Evolutionary conservation across 2,113 vertebrate species (phyloP), one percentile per base, ranked within the genome.

Genomic region (Saccopteryx leptura): DNA sequence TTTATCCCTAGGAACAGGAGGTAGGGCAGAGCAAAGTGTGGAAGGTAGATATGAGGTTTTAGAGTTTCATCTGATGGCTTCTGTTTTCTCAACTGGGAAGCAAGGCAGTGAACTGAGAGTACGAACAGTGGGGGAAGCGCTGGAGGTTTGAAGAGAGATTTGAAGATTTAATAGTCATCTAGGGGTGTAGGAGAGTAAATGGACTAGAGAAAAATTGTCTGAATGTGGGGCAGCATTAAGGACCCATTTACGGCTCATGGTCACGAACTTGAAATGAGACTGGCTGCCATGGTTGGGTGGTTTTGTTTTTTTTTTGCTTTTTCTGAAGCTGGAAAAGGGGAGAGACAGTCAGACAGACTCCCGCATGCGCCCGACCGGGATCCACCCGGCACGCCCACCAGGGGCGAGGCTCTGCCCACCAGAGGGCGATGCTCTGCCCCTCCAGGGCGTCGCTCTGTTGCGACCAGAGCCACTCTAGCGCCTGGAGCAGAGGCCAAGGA

Each of bases 31-130:
- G 10, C 80, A 60, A 72, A 60, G 48, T 9, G 10, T 58, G n/a
- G 7, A 14, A 82, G 54, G 54, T 33, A 21, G 13, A 56, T 9
- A 19, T 39, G 46, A 48, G 76, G 61, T 71, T n/a, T 23, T 28
- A 56, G 60, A 60, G 18, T 61, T 33, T 71, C 18, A 82, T 79
- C 68, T 28, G 93, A 74, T 54, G 72, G 26, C 24, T 68, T 91
- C 60, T 69, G 24, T 88, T 61, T 95, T 95, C 61, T 83, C 68
- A 83, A 2, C 19, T 88, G 46, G 82, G 52, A 90, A 91, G 61
- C 19, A 60, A 56, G 68, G 23, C 17, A 28, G 46, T 56, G 61
- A 66, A 81, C 60, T 39, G 33, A 46, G 58, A 56, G 46, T 15
- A 14, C 52, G 46, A 39, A 46, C 28, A 15, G 23, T 17, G 4